These are phyloP conservation scores for Homalodisca vitripennis DNA, from an alignment of 1,140 invertebrate genomes.

Conservation along the genomic window DNA sequence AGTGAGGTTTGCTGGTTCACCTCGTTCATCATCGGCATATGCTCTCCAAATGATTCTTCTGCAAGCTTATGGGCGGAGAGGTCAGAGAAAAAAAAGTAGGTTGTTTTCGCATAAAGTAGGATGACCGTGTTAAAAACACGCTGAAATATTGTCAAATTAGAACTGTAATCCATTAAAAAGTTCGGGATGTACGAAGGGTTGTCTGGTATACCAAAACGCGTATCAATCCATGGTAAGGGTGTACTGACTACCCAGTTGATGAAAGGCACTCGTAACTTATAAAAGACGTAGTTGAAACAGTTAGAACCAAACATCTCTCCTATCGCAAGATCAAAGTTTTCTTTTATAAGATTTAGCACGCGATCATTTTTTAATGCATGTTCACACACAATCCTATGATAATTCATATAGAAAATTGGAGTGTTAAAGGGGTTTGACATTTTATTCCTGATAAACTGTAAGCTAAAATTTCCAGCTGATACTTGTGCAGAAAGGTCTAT, in stretches of 20 bases:
- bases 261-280: slow-evolving; percentile 56
- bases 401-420: not conserved
- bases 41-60: slow-evolving; percentile 54
- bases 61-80: slow-evolving; percentile 10
- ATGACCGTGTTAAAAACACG: slow-evolving; percentile 33
- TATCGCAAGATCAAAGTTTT: slow-evolving; percentile 44
- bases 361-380: slow-evolving; percentile 43
- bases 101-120: not conserved
- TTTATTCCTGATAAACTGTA: not conserved
- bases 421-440: not conserved
- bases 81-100: slow-evolving; percentile 24
- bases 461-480: not conserved
- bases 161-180: slow-evolving; percentile 20
- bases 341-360: slow-evolving; percentile 49
- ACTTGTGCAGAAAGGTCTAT: slow-evolving; percentile 37
- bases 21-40: slow-evolving; percentile 53
- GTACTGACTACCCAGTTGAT: slow-evolving; percentile 56
- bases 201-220: slow-evolving; percentile 39
- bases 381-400: not conserved
- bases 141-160: slow-evolving; percentile 30
- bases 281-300: slow-evolving; percentile 37
- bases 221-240: slow-evolving; percentile 59
- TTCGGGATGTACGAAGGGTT: slow-evolving; percentile 33
- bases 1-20: slow-evolving; percentile 35
- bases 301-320: slow-evolving; percentile 42